phyloP scores from a whole-genome alignment of 1,140 invertebrate species.

The Zaprionus tsacasi region DNA sequence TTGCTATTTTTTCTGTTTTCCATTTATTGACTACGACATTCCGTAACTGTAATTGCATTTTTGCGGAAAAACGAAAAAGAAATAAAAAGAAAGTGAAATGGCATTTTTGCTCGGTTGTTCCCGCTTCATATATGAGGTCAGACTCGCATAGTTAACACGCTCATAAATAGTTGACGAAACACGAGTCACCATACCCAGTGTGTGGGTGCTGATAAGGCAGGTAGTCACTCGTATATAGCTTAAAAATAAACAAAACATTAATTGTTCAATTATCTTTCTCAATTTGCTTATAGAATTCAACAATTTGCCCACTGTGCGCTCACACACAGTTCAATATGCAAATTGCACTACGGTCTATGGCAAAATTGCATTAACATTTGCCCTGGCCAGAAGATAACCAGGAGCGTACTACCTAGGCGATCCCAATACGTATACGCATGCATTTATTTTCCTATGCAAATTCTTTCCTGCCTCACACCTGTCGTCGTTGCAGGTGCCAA shows the following conservation, averaged over 20 bases:
- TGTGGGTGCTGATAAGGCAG: conserved; percentile 10
- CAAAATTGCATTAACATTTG: conserved; percentile 76
- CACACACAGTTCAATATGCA: conserved; percentile 47
- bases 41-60: conserved; percentile 60
- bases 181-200: conserved; percentile 16
- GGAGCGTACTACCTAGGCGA: conserved; percentile 17
- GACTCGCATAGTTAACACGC: conserved; percentile 20
- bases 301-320: background rate
- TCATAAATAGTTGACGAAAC: conserved; percentile 14
- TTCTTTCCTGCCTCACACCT: conserved; percentile 39
- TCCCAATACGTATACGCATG: background rate
- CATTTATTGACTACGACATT: conserved; percentile 43
- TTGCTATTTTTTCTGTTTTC: conserved; percentile 32
- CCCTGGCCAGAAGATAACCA: conserved; percentile 23
- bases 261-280: conserved; percentile 5
- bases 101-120: background rate
- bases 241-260: background rate
- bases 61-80: conserved; percentile 26
- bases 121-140: conserved; percentile 3
- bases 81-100: conserved; percentile 38
- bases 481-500: conserved; percentile 52
- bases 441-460: conserved; percentile 56
- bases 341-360: conserved; percentile 55
- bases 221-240: background rate
- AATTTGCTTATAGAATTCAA: background rate